Evolutionary conservation across 2,113 vertebrate species (phyloP), one percentile per base, ranked within the genome.

Genomic region (Psittacus erithacus): DNA sequence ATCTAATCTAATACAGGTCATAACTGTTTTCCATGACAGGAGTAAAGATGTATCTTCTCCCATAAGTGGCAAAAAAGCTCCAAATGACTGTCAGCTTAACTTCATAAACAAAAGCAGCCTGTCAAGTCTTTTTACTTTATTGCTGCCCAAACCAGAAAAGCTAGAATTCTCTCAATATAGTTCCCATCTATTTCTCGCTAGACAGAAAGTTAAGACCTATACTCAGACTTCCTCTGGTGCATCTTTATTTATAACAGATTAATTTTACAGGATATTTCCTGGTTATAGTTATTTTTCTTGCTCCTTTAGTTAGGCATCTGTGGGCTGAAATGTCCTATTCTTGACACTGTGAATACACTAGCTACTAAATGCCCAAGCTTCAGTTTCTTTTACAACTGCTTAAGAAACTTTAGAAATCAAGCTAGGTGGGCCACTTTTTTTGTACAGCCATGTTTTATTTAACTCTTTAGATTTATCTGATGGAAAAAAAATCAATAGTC

Each of bases 181-280:
- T 62, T 85, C 43, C 69, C 7, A 7, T 82, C 53, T 92, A 33
- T 94, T 93, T 93, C 91, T 90, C 75, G 75, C 88, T 90, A 94
- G 41, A 82, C 12, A 82, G 78, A 77, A 91, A 91, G 52, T 73
- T 68, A 93, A 87, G 47, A 82, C 31, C 35, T 78, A 65, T 47
- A 88, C 55, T 92, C 76, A 93, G 55, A 83, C 92, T 95, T 96
- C 85, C 60, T 93, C 52, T 0, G 0, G 33, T 86, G 60, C 50
- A 86, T 74, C 43, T 86, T 95, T 95, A 86, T 94, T 96, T 96
- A 90, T 95, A 96, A 60, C 55, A 68, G 8, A 76, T 92, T 94
- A 90, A 96, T 92, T 96, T 94, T 90, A 80, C 68, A 60, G 79
- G 76, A 90, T 27, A 46, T 85, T 91, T 92, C 63, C 59, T 0